A percentile compares a stretch with the other conserved stretches of the same genome.
Conservation (phyloP, 2,797 vertebrate species). For the Sciaenops ocellatus region DNA sequence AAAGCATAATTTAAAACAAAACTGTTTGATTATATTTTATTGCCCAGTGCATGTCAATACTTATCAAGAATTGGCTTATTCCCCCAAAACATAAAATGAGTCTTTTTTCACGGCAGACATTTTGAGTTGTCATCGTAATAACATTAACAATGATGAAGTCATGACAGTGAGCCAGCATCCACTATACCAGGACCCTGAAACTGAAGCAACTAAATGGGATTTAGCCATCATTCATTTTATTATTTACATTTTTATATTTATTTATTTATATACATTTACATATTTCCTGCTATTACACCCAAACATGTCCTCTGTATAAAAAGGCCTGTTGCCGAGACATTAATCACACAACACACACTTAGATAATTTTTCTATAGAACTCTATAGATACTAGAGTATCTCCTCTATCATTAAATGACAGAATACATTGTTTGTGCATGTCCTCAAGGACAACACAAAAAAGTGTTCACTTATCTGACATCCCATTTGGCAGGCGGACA, state of each 20-base stretch:
- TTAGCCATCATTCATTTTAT: not conserved
- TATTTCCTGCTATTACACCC: not conserved
- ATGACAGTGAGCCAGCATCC: not conserved
- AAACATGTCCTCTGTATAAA: not conserved
- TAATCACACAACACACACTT: not conserved
- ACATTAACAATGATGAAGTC: not conserved
- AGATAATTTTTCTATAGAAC: not conserved
- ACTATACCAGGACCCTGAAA: not conserved
- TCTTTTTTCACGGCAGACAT: not conserved
- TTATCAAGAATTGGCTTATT: not conserved
- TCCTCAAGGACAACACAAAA: not conserved
- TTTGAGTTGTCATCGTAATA: not conserved
- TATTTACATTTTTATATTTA: not conserved
- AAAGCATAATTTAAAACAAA: not conserved
- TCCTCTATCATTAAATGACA: not conserved
- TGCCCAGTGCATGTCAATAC: not conserved
- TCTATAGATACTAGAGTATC: not conserved
- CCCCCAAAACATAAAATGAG: not conserved
- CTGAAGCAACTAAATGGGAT: not conserved
- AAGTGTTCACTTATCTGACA: not conserved
- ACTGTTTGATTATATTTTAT: not conserved
- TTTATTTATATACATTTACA: no score
- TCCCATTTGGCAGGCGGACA: fast-evolving
- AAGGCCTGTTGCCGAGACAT: not conserved
- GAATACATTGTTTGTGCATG: not conserved